Base-by-base conservation (phyloP, 2,113 vertebrate species). In the Cricetomys ansorgei region DNA sequence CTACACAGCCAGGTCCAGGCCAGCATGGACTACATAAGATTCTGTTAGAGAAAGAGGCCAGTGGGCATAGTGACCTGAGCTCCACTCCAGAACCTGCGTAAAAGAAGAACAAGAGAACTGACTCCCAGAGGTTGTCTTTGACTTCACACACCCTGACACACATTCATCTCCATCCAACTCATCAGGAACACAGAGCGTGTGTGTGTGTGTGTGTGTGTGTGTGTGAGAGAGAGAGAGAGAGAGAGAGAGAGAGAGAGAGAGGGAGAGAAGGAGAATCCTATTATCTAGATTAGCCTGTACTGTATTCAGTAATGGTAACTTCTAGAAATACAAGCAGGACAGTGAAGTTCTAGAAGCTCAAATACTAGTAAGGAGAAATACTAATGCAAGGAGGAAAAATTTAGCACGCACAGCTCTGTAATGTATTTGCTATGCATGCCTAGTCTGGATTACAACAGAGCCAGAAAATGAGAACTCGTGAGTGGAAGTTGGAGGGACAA, bases 191-290 rank as follows among this genome's bases (percentile, higher is more conserved):
- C 8, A 19, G 0, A 45, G 12, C 7, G 5, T 29, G 25, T 16
- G 57, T 13, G 5, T 29, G 25, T 16, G 57, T 13, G 5, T 29
- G 25, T 16, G 57, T 13, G 5, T 29, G 25, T 16, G 57, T 13
- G 5, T 29, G 25, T 16, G 57, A 31, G 3, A 10, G 27, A 7
- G 65, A 11, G 81, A 62, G 80, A 43, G 69, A 5, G 16, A n/a
- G 69, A 19, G 69, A 48, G 27, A 6, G 5, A 5, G 15, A 64
- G 55, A 83, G 40, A 23, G 11, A n/a, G 10, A 0, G 73, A 48
- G 27, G 10, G 5, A 5, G 15, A 64, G 55, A 83, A 59, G 37
- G 11, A n/a, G 10, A 0, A 6, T n/a, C 27, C 16, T 0, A 10
- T 57, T 45, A 40, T 7, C 59, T 62, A 57, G 19, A 25, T n/a